phyloP scores from a whole-genome alignment of 1,140 invertebrate genomes.

The Matsumurasca onukii region DNA sequence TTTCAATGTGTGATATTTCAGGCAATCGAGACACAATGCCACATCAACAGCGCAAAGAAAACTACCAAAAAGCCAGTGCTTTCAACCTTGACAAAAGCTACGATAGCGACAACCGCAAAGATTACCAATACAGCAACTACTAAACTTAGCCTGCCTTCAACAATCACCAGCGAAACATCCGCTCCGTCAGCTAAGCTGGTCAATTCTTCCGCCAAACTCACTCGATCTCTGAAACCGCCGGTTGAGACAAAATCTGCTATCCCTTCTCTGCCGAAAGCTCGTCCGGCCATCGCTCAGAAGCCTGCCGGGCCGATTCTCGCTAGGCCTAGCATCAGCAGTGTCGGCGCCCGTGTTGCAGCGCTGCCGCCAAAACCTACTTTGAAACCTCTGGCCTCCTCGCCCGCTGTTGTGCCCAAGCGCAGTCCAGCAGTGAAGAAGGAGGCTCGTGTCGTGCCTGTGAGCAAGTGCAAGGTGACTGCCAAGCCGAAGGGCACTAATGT shows the following conservation, averaged over 20 bases:
- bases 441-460: neutral
- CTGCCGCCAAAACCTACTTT: no score
- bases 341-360: no score
- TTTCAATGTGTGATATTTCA: constrained; percentile 20
- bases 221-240: neutral
- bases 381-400: no score
- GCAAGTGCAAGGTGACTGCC: neutral
- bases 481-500: neutral
- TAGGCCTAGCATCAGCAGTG: no score
- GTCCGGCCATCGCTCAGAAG: no score
- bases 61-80: constrained; percentile 1
- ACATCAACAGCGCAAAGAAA: constrained; percentile 28
- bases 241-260: neutral
- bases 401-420: no score
- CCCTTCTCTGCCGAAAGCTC: no score
- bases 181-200: neutral
- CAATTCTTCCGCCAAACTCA: neutral
- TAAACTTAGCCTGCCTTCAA: neutral
- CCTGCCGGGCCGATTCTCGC: no score
- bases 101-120: constrained; percentile 2
- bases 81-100: constrained; percentile 6
- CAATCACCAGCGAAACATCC: neutral
- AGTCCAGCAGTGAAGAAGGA: no score
- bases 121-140: no score
- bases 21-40: constrained; percentile 17